Conservation (phyloP, 2,888 invertebrate species). For the Chloroclystis v-ata region DNA sequence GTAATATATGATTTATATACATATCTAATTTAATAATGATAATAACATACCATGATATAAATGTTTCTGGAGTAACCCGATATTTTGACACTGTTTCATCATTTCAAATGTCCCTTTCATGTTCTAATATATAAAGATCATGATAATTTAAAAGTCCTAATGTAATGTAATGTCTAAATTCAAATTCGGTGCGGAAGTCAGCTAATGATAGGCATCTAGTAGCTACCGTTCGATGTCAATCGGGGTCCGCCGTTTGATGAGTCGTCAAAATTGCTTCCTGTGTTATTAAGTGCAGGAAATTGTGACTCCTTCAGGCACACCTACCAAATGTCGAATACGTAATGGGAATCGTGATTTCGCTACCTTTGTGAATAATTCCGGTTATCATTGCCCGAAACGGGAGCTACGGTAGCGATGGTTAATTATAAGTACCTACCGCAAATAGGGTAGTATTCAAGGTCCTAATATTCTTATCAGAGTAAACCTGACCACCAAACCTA, state of each 20-base stretch:
- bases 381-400: not conserved
- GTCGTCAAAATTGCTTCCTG: slow-evolving; percentile 76
- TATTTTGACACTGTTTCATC: too few relatives aligned
- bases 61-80: too few relatives aligned
- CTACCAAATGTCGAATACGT: slow-evolving; percentile 58
- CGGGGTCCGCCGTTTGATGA: slow-evolving; percentile 72
- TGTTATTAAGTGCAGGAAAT: slow-evolving; percentile 78
- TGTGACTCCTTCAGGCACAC: slow-evolving; percentile 74
- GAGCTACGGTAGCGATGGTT: not conserved
- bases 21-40: too few relatives aligned
- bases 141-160: too few relatives aligned
- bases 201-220: slow-evolving; percentile 54
- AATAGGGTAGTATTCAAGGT: not conserved
- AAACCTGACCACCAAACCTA: slow-evolving; percentile 34
- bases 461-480: slow-evolving; percentile 14
- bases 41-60: too few relatives aligned
- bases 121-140: too few relatives aligned
- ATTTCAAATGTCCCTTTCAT: too few relatives aligned
- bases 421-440: not conserved
- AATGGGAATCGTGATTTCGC: slow-evolving; percentile 5
- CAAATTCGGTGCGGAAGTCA: slow-evolving; percentile 42
- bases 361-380: slow-evolving; percentile 3
- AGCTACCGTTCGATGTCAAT: slow-evolving; percentile 56
- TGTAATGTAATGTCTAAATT: too few relatives aligned
- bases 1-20: too few relatives aligned